A percentile compares a stretch with the other conserved stretches of the same genome.
These are phyloP conservation scores for Mylabris sibirica DNA, from an alignment of 2,888 invertebrate species.

Conservation along the genomic window DNA sequence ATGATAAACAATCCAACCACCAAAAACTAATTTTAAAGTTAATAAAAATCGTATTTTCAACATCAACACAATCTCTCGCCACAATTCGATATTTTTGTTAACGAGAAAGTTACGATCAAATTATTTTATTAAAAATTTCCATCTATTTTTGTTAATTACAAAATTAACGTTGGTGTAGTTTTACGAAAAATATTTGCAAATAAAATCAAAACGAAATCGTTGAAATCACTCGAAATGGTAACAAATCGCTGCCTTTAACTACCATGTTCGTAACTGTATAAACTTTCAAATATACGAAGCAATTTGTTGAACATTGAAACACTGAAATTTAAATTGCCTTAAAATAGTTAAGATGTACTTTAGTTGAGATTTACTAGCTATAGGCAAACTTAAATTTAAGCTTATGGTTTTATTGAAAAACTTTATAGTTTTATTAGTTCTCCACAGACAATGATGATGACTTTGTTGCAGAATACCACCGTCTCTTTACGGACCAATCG, in stretches of 20 bases:
- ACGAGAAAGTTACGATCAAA: background rate
- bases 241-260: too few relatives aligned
- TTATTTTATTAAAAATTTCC: background rate
- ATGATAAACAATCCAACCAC: background rate
- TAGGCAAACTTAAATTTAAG: background rate
- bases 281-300: background rate
- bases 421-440: too few relatives aligned
- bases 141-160: background rate
- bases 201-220: too few relatives aligned
- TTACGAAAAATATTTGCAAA: too few relatives aligned
- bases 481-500: too few relatives aligned
- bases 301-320: background rate
- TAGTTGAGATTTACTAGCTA: background rate
- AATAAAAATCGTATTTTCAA: background rate
- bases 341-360: constrained; percentile 3
- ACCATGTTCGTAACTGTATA: too few relatives aligned
- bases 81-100: background rate
- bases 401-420: too few relatives aligned
- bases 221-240: too few relatives aligned
- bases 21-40: constrained; percentile 1
- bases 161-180: too few relatives aligned
- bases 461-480: too few relatives aligned
- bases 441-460: too few relatives aligned
- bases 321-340: background rate
- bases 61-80: background rate